A percentile compares a stretch with the other conserved stretches of the same genome.
Conservation (phyloP, 2,797 vertebrate genomes). For the Agapornis canus region DNA sequence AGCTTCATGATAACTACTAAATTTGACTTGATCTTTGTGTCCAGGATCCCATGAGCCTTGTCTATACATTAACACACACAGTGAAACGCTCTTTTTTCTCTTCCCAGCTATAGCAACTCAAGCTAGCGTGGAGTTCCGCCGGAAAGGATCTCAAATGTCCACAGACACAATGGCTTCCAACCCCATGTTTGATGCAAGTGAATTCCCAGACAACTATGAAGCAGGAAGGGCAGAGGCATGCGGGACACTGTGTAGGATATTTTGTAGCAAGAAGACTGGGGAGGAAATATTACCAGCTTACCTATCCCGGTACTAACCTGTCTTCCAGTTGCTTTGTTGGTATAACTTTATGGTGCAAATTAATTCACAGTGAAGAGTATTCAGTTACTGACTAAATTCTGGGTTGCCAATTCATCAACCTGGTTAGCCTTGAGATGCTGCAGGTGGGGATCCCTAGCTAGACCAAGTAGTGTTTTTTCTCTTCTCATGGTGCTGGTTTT, state of each 20-base stretch:
- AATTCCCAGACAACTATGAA: constrained; percentile 97
- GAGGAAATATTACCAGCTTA: constrained; percentile 92
- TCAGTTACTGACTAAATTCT: neutral
- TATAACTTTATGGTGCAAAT: neutral
- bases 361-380: neutral
- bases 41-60: constrained; percentile 85
- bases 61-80: constrained; percentile 17
- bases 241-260: constrained; percentile 92
- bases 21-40: constrained; percentile 86
- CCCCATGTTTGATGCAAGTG: constrained; percentile 89
- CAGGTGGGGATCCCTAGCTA: neutral
- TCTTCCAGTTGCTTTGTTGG: constrained; percentile 63
- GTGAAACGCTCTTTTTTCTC: constrained; percentile 71
- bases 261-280: constrained; percentile 94
- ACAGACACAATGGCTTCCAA: constrained; percentile 94
- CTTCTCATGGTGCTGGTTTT: neutral
- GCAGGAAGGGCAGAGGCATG: constrained; percentile 92
- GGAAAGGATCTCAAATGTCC: constrained; percentile 95
- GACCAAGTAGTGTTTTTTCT: neutral
- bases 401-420: neutral
- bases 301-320: constrained; percentile 88
- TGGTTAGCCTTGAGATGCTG: neutral
- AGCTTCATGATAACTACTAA: constrained; percentile 70
- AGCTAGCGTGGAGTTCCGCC: constrained; percentile 89
- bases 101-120: constrained; percentile 91